Conservation (phyloP, 2,797 vertebrate species). For the Xenops minutus region DNA sequence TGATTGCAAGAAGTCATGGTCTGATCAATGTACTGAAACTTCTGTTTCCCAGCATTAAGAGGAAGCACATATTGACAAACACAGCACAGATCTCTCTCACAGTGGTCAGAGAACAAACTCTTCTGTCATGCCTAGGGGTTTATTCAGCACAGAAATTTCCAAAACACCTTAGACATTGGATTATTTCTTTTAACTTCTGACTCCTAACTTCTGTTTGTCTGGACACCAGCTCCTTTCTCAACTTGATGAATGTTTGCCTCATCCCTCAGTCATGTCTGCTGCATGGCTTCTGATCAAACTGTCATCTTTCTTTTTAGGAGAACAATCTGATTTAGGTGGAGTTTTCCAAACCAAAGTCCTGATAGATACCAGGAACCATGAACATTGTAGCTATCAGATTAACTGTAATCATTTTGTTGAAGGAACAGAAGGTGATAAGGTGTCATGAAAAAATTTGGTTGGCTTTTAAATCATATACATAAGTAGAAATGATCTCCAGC, state of each 20-base stretch:
- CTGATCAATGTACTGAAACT: background rate
- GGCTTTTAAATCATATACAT: background rate
- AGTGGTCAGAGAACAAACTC: fast-evolving
- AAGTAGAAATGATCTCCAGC: background rate
- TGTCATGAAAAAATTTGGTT: background rate
- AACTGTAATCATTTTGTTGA: background rate
- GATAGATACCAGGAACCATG: background rate
- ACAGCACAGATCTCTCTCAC: fast-evolving
- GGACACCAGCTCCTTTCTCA: background rate
- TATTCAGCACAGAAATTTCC: background rate
- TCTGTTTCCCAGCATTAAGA: background rate
- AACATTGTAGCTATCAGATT: background rate
- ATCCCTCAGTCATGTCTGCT: background rate
- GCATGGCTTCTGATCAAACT: background rate
- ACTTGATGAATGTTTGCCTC: background rate
- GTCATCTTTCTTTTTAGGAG: background rate
- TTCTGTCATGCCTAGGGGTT: background rate
- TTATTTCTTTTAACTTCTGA: background rate
- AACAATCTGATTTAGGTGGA: background rate
- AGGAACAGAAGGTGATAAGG: background rate
- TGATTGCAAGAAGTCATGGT: background rate
- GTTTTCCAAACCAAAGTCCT: background rate
- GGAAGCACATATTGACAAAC: background rate
- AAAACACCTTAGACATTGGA: background rate
- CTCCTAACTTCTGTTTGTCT: background rate